Evolutionary conservation across 1,140 invertebrate species (phyloP), one percentile per base, ranked within the genome.

Genomic region (Drosophila varians): DNA sequence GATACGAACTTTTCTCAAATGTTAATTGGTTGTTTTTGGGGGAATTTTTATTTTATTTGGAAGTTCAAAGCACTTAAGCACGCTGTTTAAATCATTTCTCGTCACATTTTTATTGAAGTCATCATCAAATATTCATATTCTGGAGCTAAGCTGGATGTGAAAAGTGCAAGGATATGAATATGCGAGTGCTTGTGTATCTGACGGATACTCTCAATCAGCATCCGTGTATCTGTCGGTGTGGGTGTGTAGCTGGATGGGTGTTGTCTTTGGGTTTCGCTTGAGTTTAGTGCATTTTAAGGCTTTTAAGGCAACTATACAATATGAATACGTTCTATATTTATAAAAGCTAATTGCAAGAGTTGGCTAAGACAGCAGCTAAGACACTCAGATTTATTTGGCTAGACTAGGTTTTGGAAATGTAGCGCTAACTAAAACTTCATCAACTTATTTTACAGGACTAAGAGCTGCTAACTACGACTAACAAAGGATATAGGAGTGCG

Each of bases 321-420:
- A 69, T 47, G 42, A 40, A 45, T 60, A 65, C 61, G 26, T 31
- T 57, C 74, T 64, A 57, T 64, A 57, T 72, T 54, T 53, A 62
- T 55, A 57, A 60, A 69, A 68, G 72, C 58, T 52, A 58, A 55
- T 87, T 64, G 55, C 76, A 80, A 86, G 75, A 61, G 25, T 62
- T 64, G 73, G 82, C n/a, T n/a, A n/a, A n/a, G n/a, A n/a, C n/a
- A n/a, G n/a, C 77, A 87, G 74, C 82, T 87, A 87, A 62, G 74
- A 87, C 82, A 87, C 65, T 74, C 74, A 87, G 77, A 87, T 53
- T 71, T 74, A 21, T 51, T 23, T 71, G 49, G 54, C 77, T 77
- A 64, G 40, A 62, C 77, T 83, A 77, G 2, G 21, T 21, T 21
- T 47, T 62, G 54, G 16, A 53, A 80, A 47, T 48, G 69, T 82